phyloP scores from a whole-genome alignment of 2,113 vertebrate species.

The Cavia porcellus region DNA sequence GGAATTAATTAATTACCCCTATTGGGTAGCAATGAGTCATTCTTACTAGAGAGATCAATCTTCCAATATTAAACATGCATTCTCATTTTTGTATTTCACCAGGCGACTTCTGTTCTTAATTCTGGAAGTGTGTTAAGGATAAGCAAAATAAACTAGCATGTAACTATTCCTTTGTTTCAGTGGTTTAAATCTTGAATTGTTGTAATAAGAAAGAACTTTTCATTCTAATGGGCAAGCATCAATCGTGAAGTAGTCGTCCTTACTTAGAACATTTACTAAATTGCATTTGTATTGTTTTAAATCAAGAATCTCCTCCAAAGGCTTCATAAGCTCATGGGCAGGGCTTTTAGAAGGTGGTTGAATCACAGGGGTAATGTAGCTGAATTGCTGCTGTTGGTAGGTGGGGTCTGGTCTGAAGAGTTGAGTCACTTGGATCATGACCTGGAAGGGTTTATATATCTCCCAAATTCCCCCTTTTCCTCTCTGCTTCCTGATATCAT shows the following conservation, averaged over 20 bases:
- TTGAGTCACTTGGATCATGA: not conserved
- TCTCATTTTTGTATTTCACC: slow-evolving; percentile 33
- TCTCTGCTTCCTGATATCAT: not conserved
- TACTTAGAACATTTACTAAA: not conserved
- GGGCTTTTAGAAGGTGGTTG: not conserved
- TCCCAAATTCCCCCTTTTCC: not conserved
- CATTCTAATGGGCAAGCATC: not conserved
- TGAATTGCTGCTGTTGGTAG: not conserved
- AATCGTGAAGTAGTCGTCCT: not conserved
- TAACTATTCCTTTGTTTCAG: not conserved
- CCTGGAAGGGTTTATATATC: not conserved
- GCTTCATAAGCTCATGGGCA: not conserved
- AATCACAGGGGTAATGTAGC: not conserved
- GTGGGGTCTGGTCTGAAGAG: not conserved
- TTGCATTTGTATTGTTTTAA: not conserved
- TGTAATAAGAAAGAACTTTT: not conserved
- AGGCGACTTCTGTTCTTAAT: slow-evolving; percentile 45
- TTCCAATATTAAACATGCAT: slow-evolving; percentile 19
- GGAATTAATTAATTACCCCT: not conserved
- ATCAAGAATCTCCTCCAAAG: not conserved
- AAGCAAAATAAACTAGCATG: not conserved
- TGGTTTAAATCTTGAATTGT: not conserved
- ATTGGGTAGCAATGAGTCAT: slow-evolving; percentile 8
- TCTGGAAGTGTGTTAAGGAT: not conserved
- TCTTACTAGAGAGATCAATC: not conserved